A percentile compares a stretch with the other conserved stretches of the same genome.
Conservation (phyloP, 2,797 vertebrate genomes). For the Spondyliosoma cantharus region DNA sequence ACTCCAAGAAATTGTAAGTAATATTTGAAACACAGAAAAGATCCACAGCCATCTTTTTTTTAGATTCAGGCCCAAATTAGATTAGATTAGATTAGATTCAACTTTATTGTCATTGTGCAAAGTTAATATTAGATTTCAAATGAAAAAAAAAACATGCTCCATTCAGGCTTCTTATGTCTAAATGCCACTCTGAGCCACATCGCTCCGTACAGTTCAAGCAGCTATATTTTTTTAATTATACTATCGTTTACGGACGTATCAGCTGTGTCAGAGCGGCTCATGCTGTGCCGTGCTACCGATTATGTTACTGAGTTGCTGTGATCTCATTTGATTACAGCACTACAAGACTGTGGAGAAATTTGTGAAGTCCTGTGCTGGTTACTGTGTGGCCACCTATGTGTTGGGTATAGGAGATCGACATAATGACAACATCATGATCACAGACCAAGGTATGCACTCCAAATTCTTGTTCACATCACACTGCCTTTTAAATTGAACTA, state of each 20-base stretch:
- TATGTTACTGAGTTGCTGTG: neutral
- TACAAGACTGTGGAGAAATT: conserved; percentile 83
- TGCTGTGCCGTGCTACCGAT: neutral
- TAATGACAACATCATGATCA: conserved; percentile 90
- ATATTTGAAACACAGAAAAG: neutral
- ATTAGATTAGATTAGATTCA: too few relatives aligned
- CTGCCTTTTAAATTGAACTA: neutral
- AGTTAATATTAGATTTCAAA: neutral
- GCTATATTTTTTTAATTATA: neutral
- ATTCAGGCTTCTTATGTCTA: too few relatives aligned
- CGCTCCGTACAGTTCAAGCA: too few relatives aligned
- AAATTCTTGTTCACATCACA: neutral
- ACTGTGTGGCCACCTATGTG: conserved; percentile 87
- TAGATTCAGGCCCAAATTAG: neutral
- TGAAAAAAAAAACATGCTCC: neutral
- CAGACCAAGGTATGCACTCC: conserved; percentile 78
- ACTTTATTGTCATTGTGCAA: too few relatives aligned
- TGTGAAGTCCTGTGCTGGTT: conserved; percentile 86
- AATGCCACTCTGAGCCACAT: too few relatives aligned
- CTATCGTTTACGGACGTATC: too few relatives aligned
- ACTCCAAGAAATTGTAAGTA: conserved; percentile 83
- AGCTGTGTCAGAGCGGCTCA: neutral
- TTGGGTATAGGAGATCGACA: conserved; percentile 87
- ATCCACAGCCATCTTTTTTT: neutral
- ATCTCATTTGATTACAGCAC: conserved; percentile 69